These are phyloP conservation scores for Chinchilla lanigera DNA, from an alignment of 2,113 vertebrate genomes.

Conservation along the genomic window DNA sequence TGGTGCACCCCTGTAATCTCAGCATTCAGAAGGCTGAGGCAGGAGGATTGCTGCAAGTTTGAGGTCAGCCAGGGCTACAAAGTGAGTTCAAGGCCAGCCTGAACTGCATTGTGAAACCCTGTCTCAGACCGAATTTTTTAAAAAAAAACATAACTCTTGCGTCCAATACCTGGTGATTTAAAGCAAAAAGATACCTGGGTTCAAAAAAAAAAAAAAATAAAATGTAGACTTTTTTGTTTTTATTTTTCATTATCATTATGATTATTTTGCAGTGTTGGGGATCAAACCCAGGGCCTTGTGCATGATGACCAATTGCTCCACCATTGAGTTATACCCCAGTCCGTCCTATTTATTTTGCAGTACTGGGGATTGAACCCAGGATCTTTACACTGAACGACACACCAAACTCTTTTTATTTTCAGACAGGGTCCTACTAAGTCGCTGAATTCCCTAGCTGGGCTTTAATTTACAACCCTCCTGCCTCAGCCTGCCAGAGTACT, in stretches of 20 bases:
- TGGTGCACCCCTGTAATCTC: background rate
- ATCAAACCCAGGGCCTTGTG: background rate
- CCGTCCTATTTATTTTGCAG: background rate
- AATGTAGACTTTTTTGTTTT: background rate
- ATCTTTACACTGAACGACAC: background rate
- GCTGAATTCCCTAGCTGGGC: background rate
- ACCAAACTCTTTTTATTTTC: background rate
- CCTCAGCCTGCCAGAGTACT: background rate
- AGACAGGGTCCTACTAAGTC: background rate
- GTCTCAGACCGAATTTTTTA: background rate
- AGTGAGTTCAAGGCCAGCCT: background rate
- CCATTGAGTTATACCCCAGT: background rate
- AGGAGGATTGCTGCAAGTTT: background rate
- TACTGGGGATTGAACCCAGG: background rate
- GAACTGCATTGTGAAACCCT: background rate
- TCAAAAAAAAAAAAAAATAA: background rate
- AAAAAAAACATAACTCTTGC: slow-evolving; percentile 72
- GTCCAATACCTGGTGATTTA: slow-evolving; percentile 76
- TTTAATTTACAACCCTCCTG: background rate
- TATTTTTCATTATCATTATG: background rate
- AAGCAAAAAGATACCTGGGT: slow-evolving; percentile 64
- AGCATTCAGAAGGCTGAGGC: background rate
- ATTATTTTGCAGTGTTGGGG: background rate
- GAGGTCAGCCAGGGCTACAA: no score
- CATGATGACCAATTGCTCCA: background rate